Base-by-base conservation (phyloP, 2,888 invertebrate genomes). In the Xestia ashworthii region DNA sequence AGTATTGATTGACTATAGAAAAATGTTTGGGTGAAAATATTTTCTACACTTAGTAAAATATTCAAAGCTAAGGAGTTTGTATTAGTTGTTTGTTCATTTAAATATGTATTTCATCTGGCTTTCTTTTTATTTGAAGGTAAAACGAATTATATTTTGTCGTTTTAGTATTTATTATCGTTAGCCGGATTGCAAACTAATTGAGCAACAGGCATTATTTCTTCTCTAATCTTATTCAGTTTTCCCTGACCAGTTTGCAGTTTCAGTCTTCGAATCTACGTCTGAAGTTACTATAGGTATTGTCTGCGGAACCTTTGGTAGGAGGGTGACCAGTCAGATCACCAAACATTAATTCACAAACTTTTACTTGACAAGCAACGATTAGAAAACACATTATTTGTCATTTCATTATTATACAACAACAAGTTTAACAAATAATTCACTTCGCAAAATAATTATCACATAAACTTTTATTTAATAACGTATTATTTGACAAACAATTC, bases 1-100 rank as follows among this genome's bases (percentile, higher is more conserved):
- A 58, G 22, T 72, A 79, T 74, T 83, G 66, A 74, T 66, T 74
- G 46, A 32, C 6, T 46, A 53, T 48, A 64, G 32, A 72, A 72
- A 71, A 38, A 41, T 22, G 32, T 62, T 12, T 1, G 2, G 9
- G 4, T 22, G 11, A 50, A 53, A 46, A 53, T 55, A n/a, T 74
- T 55, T 44, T 9, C 22, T 22, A 74, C 16, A 74, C 16, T 46
- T 44, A 32, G 32, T 74, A 44, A 44, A 74, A 55, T 74, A 74
- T 73, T 74, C 32, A 55, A 53, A 74, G 32, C 32, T 32, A 2
- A 32, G 6, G 25, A 48, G 14, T 48, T 48, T 19, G 19, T 12
- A n/a, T 19, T 32, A 32, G n/a, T 41, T 71, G 9, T 25, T 71
- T 73, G 6, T 41, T 14, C 9, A 4, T 5, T 14, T 44, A 38